A percentile compares a stretch with the other conserved stretches of the same genome.
These are phyloP conservation scores for Plotosus lineatus DNA, from an alignment of 2,113 vertebrate genomes.

Conservation along the genomic window DNA sequence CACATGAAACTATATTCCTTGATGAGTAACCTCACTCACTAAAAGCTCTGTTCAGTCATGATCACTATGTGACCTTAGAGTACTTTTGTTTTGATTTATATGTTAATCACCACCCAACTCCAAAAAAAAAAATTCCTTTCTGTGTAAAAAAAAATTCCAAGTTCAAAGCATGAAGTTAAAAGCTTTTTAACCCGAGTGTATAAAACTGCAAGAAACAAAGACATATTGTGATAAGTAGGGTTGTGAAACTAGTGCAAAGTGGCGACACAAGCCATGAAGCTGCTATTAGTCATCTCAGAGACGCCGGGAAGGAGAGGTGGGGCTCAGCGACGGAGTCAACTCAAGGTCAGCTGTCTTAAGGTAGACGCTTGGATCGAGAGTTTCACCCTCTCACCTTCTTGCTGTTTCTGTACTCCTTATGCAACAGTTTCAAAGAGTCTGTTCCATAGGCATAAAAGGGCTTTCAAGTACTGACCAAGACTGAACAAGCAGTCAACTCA, in stretches of 20 bases:
- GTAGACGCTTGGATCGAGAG: constrained; percentile 37
- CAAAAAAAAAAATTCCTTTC: constrained; percentile 39
- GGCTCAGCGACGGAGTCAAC: constrained; percentile 48
- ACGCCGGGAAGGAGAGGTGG: constrained; percentile 45
- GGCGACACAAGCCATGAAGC: constrained; percentile 42
- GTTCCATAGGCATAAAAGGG: neutral
- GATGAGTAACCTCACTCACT: neutral
- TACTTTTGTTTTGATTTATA: constrained; percentile 23
- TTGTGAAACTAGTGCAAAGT: constrained; percentile 50
- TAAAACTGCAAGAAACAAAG: constrained; percentile 50
- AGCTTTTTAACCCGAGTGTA: constrained; percentile 40
- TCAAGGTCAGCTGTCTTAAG: constrained; percentile 51
- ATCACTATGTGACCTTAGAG: neutral
- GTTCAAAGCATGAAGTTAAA: constrained; percentile 43
- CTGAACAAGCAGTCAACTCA: constrained; percentile 13
- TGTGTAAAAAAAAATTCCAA: neutral
- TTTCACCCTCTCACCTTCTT: constrained; percentile 42
- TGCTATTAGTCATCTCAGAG: constrained; percentile 54
- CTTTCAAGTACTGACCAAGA: neutral
- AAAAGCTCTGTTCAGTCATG: constrained; percentile 22
- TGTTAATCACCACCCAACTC: neutral
- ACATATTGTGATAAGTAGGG: constrained; percentile 51
- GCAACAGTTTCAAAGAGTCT: constrained; percentile 17
- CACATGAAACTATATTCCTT: neutral
- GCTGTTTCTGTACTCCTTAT: constrained; percentile 31